These are phyloP conservation scores for Drosophila burlai DNA, from an alignment of 1,140 invertebrate species.

Conservation along the genomic window DNA sequence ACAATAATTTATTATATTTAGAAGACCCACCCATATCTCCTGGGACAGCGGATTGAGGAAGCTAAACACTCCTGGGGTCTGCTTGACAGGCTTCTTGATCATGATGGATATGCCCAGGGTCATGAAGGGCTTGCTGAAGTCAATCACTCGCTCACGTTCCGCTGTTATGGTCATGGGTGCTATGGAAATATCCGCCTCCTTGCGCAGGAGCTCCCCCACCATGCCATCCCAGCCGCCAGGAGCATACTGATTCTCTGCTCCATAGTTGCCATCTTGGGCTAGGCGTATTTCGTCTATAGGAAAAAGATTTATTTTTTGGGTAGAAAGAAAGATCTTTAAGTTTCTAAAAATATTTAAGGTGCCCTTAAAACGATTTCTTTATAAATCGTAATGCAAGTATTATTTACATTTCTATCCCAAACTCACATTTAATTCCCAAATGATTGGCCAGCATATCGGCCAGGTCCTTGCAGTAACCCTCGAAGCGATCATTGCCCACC, in stretches of 20 bases:
- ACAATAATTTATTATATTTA: accelerated
- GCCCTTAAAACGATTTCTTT: neutral
- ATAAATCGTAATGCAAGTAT: too few relatives aligned
- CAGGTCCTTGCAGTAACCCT: conserved; percentile 98
- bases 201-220: conserved; percentile 96
- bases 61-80: conserved; percentile 96
- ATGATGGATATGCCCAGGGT: conserved; percentile 98
- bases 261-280: conserved; percentile 94
- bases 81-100: conserved; percentile 98
- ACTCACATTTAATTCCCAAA: conserved; percentile 95
- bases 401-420: neutral
- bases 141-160: conserved; percentile 96
- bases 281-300: conserved; percentile 94
- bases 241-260: conserved; percentile 91
- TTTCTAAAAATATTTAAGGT: neutral
- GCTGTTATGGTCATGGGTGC: conserved; percentile 98
- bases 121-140: conserved; percentile 99
- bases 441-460: conserved; percentile 92
- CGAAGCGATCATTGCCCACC: conserved; percentile 93
- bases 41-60: conserved; percentile 98
- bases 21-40: conserved; percentile 94
- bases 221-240: conserved; percentile 97
- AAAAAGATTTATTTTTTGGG: too few relatives aligned
- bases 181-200: conserved; percentile 98
- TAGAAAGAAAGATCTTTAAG: neutral